Evolutionary conservation across 1,140 invertebrate species (phyloP).

Genomic region (Philopotamus ludificatus): DNA sequence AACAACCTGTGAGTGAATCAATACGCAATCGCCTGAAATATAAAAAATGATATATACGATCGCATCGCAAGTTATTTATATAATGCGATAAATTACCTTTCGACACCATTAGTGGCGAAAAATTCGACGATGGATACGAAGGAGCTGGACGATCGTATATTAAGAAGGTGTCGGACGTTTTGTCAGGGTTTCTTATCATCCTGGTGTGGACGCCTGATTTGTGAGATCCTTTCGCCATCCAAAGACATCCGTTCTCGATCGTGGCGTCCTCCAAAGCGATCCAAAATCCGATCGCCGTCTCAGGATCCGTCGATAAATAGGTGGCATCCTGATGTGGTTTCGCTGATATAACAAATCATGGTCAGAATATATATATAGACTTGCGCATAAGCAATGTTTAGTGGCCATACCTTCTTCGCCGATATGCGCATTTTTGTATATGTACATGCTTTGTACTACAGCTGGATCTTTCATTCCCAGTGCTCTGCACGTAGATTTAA

Average conservation of each 20-base stretch:
- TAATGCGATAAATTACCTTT: constrained; percentile 61
- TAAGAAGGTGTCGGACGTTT: constrained; percentile 60
- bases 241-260: constrained; percentile 90
- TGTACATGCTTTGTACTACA: constrained; percentile 95
- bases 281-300: constrained; percentile 86
- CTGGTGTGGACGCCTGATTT: constrained; percentile 73
- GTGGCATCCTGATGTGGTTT: constrained; percentile 83
- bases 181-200: constrained; percentile 70
- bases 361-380: not conserved
- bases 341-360: constrained; percentile 56
- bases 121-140: constrained; percentile 73
- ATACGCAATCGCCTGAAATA: constrained; percentile 74
- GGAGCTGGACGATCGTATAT: constrained; percentile 65
- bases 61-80: not conserved
- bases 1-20: constrained; percentile 91
- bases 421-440: constrained; percentile 92
- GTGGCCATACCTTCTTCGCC: constrained; percentile 88
- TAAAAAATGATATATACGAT: too few relatives aligned
- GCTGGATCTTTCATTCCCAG: constrained; percentile 77
- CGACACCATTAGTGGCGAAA: constrained; percentile 74
- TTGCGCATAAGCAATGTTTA: too few relatives aligned
- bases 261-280: constrained; percentile 91
- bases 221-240: constrained; percentile 89
- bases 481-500: constrained; percentile 73
- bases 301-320: constrained; percentile 80